Base-by-base conservation (phyloP, 2,113 vertebrate species). In the Microtus richardsoni region DNA sequence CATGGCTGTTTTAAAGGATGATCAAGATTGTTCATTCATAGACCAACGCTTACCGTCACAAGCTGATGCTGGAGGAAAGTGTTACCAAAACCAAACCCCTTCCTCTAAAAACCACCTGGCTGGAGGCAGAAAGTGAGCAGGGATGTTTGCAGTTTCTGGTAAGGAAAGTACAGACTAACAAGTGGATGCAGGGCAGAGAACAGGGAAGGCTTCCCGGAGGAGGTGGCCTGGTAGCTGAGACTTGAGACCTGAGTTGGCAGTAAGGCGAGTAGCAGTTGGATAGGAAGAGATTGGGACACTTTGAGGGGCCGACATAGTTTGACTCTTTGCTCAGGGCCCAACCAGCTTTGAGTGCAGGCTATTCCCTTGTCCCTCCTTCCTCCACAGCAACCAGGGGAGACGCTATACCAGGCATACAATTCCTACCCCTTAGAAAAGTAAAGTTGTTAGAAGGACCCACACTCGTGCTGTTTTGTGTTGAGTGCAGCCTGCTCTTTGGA, bases 91-190 rank as follows among this genome's bases (percentile, higher is more conserved):
- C 71, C 60, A 91, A 36, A 4, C 28, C 44, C 1, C 41, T 88
- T 36, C 52, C 86, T 74, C 12, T 60, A 78, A 82, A 86, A 95
- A 47, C 68, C 33, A 39, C n/a, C 62, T 82, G 64, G 24, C 39
- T 33, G 39, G 62, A 83, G 86, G 54, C 8, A 91, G 75, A 96
- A 84, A 90, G 41, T 44, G 16, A 92, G 36, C n/a, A 71, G 68
- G 95, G 58, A 82, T 93, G 93, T 74, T 88, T 62, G 41, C 44
- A 73, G 26, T n/a, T 33, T 33, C 5, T 78, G 68, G 19, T 19
- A 74, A 94, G 79, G 83, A 66, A 92, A 71, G 26, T 91, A 21
- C 9, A 64, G 49, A 52, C 26, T 86, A 26, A n/a, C 0, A 1
- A 39, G 44, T 39, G 64, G n/a, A 49, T 44, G 28, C 30, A 64